Evolutionary conservation across 2,797 vertebrate species (phyloP).

Genomic region (Cetoscarus ocellatus): DNA sequence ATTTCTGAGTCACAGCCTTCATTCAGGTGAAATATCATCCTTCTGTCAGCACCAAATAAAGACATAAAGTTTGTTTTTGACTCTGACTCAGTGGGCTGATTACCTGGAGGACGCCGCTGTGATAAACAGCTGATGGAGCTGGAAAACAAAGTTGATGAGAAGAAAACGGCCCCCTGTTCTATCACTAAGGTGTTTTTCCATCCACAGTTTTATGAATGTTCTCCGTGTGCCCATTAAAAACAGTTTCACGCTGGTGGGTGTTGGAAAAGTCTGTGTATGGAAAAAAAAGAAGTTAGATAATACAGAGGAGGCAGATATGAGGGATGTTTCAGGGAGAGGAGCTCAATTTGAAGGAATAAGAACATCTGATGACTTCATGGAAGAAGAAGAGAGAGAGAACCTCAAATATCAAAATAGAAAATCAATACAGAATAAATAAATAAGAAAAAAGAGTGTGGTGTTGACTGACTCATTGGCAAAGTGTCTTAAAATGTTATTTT

Average conservation of each 20-base stretch:
- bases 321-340: background rate
- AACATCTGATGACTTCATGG: background rate
- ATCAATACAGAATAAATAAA: background rate
- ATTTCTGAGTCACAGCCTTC: too few relatives aligned
- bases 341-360: background rate
- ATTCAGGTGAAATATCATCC: too few relatives aligned
- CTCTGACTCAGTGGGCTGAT: too few relatives aligned
- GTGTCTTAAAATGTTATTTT: too few relatives aligned
- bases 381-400: background rate
- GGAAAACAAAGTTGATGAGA: background rate
- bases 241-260: background rate
- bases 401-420: background rate
- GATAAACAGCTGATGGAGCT: background rate
- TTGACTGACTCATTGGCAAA: too few relatives aligned
- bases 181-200: background rate
- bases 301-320: background rate
- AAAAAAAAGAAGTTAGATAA: too few relatives aligned
- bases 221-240: constrained; percentile 1
- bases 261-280: background rate
- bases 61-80: too few relatives aligned
- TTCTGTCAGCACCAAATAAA: too few relatives aligned
- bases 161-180: background rate
- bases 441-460: too few relatives aligned
- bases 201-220: background rate
- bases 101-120: background rate